Evolutionary conservation across 2,113 vertebrate genomes (phyloP).

Genomic region (Plecturocebus donacophilus): DNA sequence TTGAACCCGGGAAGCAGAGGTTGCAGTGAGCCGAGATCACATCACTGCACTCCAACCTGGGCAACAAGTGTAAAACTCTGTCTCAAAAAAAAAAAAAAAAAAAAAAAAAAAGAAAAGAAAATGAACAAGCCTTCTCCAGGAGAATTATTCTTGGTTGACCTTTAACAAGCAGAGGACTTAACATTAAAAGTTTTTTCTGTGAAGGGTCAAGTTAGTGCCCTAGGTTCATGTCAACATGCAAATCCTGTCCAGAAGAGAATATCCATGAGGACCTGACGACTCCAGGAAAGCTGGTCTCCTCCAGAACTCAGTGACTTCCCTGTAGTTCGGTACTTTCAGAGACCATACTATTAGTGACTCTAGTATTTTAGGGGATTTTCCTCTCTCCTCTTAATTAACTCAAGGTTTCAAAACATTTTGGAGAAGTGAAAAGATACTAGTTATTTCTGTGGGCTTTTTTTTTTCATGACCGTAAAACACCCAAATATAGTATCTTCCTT

Average conservation of each 20-base stretch:
- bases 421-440: slow-evolving; percentile 73
- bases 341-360: neutral
- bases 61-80: too few species aligned
- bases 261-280: neutral
- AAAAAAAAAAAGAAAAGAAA: neutral
- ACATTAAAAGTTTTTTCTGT: neutral
- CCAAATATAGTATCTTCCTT: slow-evolving; percentile 56
- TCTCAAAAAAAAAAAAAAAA: too few species aligned
- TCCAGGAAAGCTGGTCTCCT: neutral
- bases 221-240: neutral
- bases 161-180: slow-evolving; percentile 16
- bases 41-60: too few species aligned
- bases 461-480: slow-evolving; percentile 10
- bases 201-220: neutral
- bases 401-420: slow-evolving; percentile 67
- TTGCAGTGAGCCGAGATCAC: too few species aligned
- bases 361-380: slow-evolving; percentile 37
- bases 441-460: slow-evolving; percentile 45
- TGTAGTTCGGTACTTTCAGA: slow-evolving; percentile 33
- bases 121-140: neutral
- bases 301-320: neutral
- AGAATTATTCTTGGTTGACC: slow-evolving; percentile 18
- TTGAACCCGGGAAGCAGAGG: too few species aligned
- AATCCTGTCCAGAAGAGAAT: neutral
- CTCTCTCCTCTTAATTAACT: slow-evolving; percentile 15